phyloP scores from a whole-genome alignment of 1,140 invertebrate species.

The Diploscapter pachys region DNA sequence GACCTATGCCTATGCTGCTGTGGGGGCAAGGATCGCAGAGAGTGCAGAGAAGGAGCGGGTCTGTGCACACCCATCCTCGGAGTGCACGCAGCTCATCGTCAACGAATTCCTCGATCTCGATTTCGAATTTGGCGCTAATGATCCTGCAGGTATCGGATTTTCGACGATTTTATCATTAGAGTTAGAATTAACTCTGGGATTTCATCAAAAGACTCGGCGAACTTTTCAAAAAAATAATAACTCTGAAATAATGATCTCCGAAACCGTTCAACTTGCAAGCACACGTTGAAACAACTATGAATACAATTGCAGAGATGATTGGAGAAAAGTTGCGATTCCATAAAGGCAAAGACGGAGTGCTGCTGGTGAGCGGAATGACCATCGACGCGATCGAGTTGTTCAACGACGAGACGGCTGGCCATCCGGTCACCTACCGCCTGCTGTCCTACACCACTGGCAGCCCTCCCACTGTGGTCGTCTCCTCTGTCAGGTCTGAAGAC shows the following conservation, averaged over 20 bases:
- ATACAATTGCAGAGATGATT: slow-evolving; percentile 12
- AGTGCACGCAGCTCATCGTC: slow-evolving; percentile 38
- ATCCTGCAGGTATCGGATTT: slow-evolving; percentile 25
- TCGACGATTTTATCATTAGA: not conserved
- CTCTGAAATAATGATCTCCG: too few species aligned
- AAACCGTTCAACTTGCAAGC: too few species aligned
- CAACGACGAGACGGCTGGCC: slow-evolving; percentile 1
- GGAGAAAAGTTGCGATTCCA: slow-evolving; percentile 28
- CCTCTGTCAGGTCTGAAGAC: slow-evolving; percentile 30
- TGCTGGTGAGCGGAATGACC: slow-evolving; percentile 27
- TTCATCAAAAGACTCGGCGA: too few species aligned
- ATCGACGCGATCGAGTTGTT: slow-evolving; percentile 27
- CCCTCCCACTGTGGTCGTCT: slow-evolving; percentile 31
- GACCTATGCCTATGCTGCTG: slow-evolving; percentile 50
- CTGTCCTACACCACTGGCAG: slow-evolving; percentile 25
- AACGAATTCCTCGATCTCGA: slow-evolving; percentile 32
- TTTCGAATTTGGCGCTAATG: slow-evolving; percentile 34
- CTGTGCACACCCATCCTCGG: slow-evolving; percentile 39
- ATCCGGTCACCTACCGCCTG: slow-evolving; percentile 21
- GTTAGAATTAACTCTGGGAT: not conserved
- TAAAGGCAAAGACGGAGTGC: slow-evolving; percentile 16
- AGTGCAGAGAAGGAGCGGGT: slow-evolving; percentile 37
- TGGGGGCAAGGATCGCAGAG: slow-evolving; percentile 38
- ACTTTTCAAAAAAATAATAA: too few species aligned
- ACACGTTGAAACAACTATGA: too few species aligned